Base-by-base conservation (phyloP, 2,797 vertebrate genomes). In the Knipowitschia caucasica region DNA sequence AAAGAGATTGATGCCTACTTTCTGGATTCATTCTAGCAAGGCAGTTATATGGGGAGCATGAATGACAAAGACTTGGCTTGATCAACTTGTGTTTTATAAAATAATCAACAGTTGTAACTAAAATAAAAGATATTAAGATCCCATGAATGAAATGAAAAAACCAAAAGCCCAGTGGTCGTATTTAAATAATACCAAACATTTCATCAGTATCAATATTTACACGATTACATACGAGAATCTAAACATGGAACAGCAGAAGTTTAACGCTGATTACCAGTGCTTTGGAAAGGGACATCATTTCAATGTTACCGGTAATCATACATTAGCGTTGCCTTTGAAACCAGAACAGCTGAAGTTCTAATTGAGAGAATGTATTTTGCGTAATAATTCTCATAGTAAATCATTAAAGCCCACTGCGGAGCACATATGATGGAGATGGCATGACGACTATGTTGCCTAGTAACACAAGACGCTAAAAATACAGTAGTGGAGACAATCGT, bases 41-140 rank as follows among this genome's bases (percentile, higher is more conserved):
- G 27, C 31, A 20, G 3, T 21, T 30, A 4, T 6, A 20, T 47
- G 11, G 15, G 10, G 27, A 27, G 5, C 1, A 15, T 47, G 8
- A 46, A 4, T 11, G 8, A 11, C 7, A 29, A 9, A 49, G 46
- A 33, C 30, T 18, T 4, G 12, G 14, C 36, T 64, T 50, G 47
- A 44, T 35, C 67, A 63, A 64, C 54, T 45, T 59, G 24, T 67
- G 40, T 68, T 73, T 79, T 71, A 77, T 67, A 80, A 80, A 80
- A 78, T 65, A 71, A 71, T 75, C 56, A 81, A 25, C 67, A 73
- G 59, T 44, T 56, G 52, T 53, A 54, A 73, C 72, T 62, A 46
- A 64, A 79, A 73, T 62, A 71, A 78, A n/a, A 66, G 21, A 61
- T 54, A 69, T 69, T 50, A 52, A 59, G 31, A 66, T 58, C 53